Conservation (phyloP, 2,113 vertebrate species). For the Nannospalax galili region DNA sequence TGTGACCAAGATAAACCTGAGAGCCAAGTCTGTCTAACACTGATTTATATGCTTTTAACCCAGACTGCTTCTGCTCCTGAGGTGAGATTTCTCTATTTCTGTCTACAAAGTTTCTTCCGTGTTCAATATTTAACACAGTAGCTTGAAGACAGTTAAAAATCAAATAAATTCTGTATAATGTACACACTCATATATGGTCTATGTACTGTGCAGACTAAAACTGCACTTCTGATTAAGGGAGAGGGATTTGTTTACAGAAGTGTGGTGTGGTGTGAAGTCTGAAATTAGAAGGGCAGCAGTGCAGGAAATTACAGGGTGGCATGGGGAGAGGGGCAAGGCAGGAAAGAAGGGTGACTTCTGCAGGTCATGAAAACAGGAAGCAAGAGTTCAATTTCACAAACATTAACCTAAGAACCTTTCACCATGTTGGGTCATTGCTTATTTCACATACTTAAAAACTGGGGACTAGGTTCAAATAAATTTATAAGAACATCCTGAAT, state of each 20-base stretch:
- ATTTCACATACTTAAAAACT: not conserved
- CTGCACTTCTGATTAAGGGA: not conserved
- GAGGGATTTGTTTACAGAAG: not conserved
- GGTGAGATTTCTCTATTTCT: not conserved
- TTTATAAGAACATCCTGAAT: not conserved
- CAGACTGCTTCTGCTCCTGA: not conserved
- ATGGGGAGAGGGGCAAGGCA: not conserved
- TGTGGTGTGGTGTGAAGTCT: not conserved
- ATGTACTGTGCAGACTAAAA: not conserved
- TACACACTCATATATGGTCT: not conserved
- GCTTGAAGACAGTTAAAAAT: constrained; percentile 6
- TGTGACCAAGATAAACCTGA: not conserved
- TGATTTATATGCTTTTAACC: constrained; percentile 8
- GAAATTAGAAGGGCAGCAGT: accelerated
- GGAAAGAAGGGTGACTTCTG: not conserved
- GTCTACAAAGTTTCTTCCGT: not conserved
- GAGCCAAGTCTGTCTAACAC: not conserved
- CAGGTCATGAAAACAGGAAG: not conserved
- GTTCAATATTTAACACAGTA: not conserved
- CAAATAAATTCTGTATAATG: not conserved
- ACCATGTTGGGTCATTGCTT: not conserved
- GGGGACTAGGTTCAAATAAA: not conserved
- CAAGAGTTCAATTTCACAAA: not conserved
- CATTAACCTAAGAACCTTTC: not conserved
- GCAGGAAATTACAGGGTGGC: not conserved